A percentile compares a stretch with the other conserved stretches of the same genome.
Conservation (phyloP, 1,140 invertebrate species). For the Drosophila punjabiensis region DNA sequence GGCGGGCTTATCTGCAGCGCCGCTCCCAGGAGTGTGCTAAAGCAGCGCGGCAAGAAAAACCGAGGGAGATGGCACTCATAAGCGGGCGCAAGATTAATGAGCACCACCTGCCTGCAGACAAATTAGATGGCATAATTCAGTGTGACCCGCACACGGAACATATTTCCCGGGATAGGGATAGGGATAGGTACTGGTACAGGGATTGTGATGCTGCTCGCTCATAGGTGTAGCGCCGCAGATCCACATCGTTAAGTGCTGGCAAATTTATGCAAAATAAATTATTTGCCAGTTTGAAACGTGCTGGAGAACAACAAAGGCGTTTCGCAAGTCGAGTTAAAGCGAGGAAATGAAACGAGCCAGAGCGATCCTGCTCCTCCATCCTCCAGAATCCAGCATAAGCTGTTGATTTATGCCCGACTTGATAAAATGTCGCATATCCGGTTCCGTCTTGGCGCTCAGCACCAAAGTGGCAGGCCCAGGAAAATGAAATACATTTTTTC, state of each 20-base stretch:
- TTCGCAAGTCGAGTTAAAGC: constrained; percentile 19
- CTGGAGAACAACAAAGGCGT: constrained; percentile 27
- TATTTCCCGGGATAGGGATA: constrained; percentile 22
- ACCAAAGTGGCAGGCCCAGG: constrained; percentile 17
- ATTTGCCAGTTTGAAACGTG: constrained; percentile 55
- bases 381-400: constrained; percentile 38
- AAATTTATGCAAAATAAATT: constrained; percentile 69
- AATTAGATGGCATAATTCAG: constrained; percentile 81
- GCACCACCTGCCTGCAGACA: constrained; percentile 77
- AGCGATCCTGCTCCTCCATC: background rate
- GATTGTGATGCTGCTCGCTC: constrained; percentile 5
- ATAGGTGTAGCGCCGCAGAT: constrained; percentile 44
- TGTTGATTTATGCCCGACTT: constrained; percentile 63
- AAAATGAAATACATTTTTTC: constrained; percentile 60
- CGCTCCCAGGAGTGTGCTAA: constrained; percentile 63
- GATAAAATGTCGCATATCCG: constrained; percentile 64
- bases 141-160: constrained; percentile 61
- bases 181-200: constrained; percentile 1
- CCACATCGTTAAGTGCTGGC: constrained; percentile 56
- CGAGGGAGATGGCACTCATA: constrained; percentile 33
- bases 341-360: constrained; percentile 2
- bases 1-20: constrained; percentile 40
- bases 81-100: constrained; percentile 78
- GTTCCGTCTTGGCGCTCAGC: constrained; percentile 33
- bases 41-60: constrained; percentile 22